Percentiles rank a stretch among this genome's conserved stretches.
phyloP scores from a whole-genome alignment of 2,113 vertebrate species.

The Hippocampus zosterae region DNA sequence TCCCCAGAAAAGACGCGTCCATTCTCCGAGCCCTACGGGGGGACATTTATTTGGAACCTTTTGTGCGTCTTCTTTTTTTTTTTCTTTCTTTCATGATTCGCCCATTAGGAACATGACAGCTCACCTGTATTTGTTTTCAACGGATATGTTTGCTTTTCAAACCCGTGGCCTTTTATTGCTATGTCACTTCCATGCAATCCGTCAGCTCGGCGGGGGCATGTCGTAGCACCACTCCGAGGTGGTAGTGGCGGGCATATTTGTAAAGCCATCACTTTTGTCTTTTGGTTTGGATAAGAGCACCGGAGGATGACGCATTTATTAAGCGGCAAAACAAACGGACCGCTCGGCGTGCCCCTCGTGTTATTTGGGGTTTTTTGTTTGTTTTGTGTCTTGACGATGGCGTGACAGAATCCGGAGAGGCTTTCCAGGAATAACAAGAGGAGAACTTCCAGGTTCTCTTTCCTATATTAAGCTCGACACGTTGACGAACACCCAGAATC shows the following conservation, averaged over 20 bases:
- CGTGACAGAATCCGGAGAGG: slow-evolving; percentile 26
- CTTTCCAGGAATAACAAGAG: slow-evolving; percentile 33
- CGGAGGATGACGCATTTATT: slow-evolving; percentile 27
- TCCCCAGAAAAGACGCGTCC: slow-evolving; percentile 48
- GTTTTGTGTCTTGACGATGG: slow-evolving; percentile 24
- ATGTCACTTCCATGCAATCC: slow-evolving; percentile 39
- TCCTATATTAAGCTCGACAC: neutral
- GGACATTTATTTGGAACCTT: slow-evolving; percentile 40
- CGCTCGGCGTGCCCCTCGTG: neutral
- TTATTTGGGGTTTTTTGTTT: neutral
- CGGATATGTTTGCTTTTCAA: slow-evolving; percentile 37
- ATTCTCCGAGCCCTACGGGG: slow-evolving; percentile 43
- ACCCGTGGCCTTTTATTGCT: slow-evolving; percentile 20
- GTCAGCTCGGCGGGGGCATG: slow-evolving; percentile 30
- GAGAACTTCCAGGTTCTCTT: slow-evolving; percentile 7
- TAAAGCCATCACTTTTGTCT: slow-evolving; percentile 27
- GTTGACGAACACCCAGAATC: too few species aligned
- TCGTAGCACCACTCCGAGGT: slow-evolving; percentile 22
- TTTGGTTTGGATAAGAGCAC: slow-evolving; percentile 27
- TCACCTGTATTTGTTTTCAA: slow-evolving; percentile 36
- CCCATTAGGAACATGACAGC: slow-evolving; percentile 29
- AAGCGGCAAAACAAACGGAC: slow-evolving; percentile 41
- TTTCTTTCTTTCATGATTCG: slow-evolving; percentile 19
- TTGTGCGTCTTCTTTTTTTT: slow-evolving; percentile 34
- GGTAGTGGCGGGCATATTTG: slow-evolving; percentile 29